These are phyloP conservation scores for Silvanus unidentatus DNA, from an alignment of 2,888 invertebrate genomes.

Conservation along the genomic window DNA sequence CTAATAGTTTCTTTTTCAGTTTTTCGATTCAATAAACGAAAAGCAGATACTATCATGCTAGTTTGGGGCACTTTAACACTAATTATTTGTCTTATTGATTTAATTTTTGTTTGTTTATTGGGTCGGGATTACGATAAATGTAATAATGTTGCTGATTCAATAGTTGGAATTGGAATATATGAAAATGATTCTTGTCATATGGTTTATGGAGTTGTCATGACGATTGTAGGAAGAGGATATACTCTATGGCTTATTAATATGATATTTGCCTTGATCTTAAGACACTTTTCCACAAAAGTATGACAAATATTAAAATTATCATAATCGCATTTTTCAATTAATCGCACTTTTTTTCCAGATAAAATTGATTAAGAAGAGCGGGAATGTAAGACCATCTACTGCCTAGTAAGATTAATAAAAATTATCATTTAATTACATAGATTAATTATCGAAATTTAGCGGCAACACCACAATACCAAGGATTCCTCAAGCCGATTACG, in stretches of 20 bases:
- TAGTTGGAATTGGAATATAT: too few relatives aligned
- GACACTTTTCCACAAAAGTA: background rate
- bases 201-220: conserved; percentile 31
- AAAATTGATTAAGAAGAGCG: too few relatives aligned
- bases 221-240: conserved; percentile 44
- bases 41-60: conserved; percentile 14
- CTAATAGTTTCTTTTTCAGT: conserved; percentile 20
- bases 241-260: conserved; percentile 46
- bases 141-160: too few relatives aligned
- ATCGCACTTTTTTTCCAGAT: too few relatives aligned
- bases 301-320: too few relatives aligned
- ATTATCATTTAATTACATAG: too few relatives aligned
- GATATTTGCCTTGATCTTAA: conserved; percentile 25
- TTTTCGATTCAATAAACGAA: conserved; percentile 13
- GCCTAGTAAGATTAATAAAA: too few relatives aligned
- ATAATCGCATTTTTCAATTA: too few relatives aligned
- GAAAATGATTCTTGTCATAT: conserved; percentile 13
- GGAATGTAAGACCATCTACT: too few relatives aligned
- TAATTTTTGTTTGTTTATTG: conserved; percentile 21
- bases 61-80: conserved; percentile 18
- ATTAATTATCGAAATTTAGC: too few relatives aligned
- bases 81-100: conserved; percentile 21
- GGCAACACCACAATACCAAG: too few relatives aligned
- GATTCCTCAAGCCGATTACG: too few relatives aligned
- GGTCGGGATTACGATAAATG: conserved; percentile 18